A percentile compares a stretch with the other conserved stretches of the same genome.
Conservation (phyloP, 2,888 invertebrate genomes). For the Tetragonula carbonaria region DNA sequence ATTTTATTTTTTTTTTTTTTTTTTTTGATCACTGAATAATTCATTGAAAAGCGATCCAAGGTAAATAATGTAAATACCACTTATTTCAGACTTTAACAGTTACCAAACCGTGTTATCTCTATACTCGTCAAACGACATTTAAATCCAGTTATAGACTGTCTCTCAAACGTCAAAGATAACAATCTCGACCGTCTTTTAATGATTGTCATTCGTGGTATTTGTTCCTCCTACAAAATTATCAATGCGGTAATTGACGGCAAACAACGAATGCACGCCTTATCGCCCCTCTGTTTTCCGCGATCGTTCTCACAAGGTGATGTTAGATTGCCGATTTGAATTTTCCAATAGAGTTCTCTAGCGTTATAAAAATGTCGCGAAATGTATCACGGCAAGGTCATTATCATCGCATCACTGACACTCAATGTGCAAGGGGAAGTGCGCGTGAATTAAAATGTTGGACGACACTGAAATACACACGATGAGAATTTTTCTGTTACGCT, state of each 20-base stretch:
- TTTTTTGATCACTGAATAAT: background rate
- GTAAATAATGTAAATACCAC: slow-evolving; percentile 9
- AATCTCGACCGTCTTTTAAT: slow-evolving; percentile 25
- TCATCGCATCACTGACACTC: slow-evolving; percentile 26
- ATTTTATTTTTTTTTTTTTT: too few species aligned
- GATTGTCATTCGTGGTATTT: slow-evolving; percentile 25
- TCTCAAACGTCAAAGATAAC: slow-evolving; percentile 42
- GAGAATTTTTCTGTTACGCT: slow-evolving; percentile 8
- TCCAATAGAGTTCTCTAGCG: background rate
- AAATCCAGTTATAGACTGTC: slow-evolving; percentile 9
- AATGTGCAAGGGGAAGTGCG: slow-evolving; percentile 28
- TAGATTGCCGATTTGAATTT: background rate
- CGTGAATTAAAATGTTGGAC: slow-evolving; percentile 30
- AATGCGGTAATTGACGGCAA: slow-evolving; percentile 16
- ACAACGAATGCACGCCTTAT: background rate
- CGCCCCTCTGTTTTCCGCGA: background rate
- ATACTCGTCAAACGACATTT: slow-evolving; percentile 22
- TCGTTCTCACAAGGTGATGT: background rate
- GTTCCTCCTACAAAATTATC: slow-evolving; percentile 16
- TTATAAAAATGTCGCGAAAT: slow-evolving; percentile 27
- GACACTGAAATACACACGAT: background rate
- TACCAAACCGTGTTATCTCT: background rate
- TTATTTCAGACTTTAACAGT: slow-evolving; percentile 14
- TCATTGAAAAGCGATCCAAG: slow-evolving; percentile 2
- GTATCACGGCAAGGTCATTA: slow-evolving; percentile 13